A percentile compares a stretch with the other conserved stretches of the same genome.
phyloP scores from a whole-genome alignment of 2,113 vertebrate species.

The Gymnarchus niloticus region DNA sequence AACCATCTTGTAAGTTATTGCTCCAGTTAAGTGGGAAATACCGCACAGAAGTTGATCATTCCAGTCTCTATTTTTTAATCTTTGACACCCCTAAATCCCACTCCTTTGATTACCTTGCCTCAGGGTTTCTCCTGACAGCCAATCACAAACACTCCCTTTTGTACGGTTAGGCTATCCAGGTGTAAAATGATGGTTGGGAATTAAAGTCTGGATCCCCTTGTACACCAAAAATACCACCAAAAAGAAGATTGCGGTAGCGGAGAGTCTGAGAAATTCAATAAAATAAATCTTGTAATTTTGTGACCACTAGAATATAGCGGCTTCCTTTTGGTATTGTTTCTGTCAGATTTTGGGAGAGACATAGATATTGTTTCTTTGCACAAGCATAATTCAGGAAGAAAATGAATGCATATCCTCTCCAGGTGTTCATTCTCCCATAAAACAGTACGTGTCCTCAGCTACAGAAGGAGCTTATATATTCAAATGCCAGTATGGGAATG shows the following conservation, averaged over 20 bases:
- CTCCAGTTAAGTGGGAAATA: not conserved
- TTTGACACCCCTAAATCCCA: not conserved
- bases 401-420: not conserved
- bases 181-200: not conserved
- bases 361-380: not conserved
- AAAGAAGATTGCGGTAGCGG: not conserved
- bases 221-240: not conserved
- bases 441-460: not conserved
- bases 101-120: not conserved
- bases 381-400: not conserved
- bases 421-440: not conserved
- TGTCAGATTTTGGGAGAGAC: not conserved
- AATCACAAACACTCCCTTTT: not conserved
- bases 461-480: not conserved
- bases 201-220: not conserved
- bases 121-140: not conserved
- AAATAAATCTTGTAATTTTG: not conserved
- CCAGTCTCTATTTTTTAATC: not conserved
- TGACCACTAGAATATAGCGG: not conserved
- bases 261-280: not conserved
- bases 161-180: not conserved
- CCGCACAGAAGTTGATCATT: not conserved
- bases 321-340: not conserved
- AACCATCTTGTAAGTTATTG: not conserved
- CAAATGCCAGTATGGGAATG: not conserved